These are phyloP conservation scores for Prolemur simus DNA, from an alignment of 2,113 vertebrate genomes.

Conservation along the genomic window DNA sequence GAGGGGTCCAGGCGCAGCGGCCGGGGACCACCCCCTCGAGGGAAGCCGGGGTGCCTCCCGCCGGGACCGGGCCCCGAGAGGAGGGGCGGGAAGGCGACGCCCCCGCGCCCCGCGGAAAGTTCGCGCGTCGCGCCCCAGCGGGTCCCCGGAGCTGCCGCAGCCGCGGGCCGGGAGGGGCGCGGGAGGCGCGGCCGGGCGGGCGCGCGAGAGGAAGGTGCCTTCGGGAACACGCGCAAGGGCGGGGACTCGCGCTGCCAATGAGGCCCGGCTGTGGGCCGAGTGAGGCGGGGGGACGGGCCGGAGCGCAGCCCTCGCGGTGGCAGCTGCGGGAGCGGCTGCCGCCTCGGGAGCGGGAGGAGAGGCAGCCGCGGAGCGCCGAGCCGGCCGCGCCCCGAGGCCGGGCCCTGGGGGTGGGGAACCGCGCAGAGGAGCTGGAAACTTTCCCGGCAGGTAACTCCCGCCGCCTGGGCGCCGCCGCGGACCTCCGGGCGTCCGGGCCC, in stretches of 20 bases:
- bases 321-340: constrained; percentile 61
- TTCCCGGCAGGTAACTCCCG: constrained; percentile 74
- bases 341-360: constrained; percentile 25
- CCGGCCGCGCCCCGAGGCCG: constrained; percentile 61
- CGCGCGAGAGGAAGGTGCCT: constrained; percentile 75
- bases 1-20: background rate
- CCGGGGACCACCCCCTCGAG: background rate
- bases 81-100: background rate
- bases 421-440: constrained; percentile 73
- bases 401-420: constrained; percentile 59
- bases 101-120: background rate
- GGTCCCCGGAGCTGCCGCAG: background rate
- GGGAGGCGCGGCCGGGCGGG: constrained; percentile 64
- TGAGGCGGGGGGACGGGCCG: constrained; percentile 57
- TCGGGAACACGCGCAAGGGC: constrained; percentile 79
- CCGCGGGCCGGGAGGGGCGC: constrained; percentile 35
- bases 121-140: background rate
- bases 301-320: constrained; percentile 56
- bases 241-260: constrained; percentile 80
- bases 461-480: background rate
- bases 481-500: background rate
- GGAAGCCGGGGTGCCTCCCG: background rate
- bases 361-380: constrained; percentile 3
- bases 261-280: constrained; percentile 74
- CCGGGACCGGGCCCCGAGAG: rapidly evolving